These are phyloP conservation scores for Lota lota DNA, from an alignment of 2,113 vertebrate species.

Conservation along the genomic window DNA sequence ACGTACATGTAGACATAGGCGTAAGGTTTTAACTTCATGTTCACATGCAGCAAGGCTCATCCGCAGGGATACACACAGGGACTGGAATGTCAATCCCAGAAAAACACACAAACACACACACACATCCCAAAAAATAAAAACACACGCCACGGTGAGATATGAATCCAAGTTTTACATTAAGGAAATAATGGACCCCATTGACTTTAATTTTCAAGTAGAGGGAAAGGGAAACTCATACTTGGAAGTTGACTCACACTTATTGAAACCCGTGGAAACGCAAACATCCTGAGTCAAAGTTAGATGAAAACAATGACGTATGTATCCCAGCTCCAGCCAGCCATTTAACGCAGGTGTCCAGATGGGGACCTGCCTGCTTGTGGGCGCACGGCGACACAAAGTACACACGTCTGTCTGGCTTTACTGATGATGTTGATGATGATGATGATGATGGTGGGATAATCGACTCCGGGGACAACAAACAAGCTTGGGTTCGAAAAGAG, in stretches of 20 bases:
- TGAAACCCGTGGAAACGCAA: constrained; percentile 21
- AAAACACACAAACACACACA: constrained; percentile 2
- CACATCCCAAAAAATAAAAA: not conserved
- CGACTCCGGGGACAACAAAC: constrained; percentile 54
- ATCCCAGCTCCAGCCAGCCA: constrained; percentile 11
- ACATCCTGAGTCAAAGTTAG: constrained; percentile 28
- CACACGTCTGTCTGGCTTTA: constrained; percentile 48
- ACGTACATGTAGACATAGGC: not conserved
- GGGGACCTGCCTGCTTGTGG: constrained; percentile 24
- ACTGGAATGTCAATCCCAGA: too few relatives aligned
- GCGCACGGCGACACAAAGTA: constrained; percentile 26
- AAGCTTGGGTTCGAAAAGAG: constrained; percentile 33
- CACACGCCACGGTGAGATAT: not conserved
- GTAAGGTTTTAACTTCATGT: too few relatives aligned
- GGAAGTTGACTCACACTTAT: constrained; percentile 24
- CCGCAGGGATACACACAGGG: not conserved
- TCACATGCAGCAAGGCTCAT: too few relatives aligned
- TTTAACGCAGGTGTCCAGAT: constrained; percentile 7
- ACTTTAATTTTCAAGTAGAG: constrained; percentile 4
- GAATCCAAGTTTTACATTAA: too few relatives aligned
- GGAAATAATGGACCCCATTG: too few relatives aligned
- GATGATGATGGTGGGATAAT: constrained; percentile 49
- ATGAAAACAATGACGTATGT: constrained; percentile 40
- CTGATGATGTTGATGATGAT: not conserved
- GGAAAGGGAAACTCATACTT: constrained; percentile 17